Evolutionary conservation across 2,797 vertebrate species (phyloP).

Genomic region (Neosilurus mollespiculum): DNA sequence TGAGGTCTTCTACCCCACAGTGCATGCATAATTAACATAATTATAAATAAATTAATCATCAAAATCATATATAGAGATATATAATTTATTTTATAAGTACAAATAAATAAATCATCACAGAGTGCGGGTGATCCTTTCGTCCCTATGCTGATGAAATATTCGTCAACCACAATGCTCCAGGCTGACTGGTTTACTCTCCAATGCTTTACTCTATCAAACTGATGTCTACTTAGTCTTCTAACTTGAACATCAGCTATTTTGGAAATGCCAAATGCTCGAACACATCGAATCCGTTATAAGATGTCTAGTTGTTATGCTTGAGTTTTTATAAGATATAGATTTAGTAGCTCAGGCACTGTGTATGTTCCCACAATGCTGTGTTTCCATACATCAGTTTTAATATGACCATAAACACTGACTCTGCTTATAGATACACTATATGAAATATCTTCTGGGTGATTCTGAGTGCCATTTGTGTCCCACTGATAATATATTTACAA

Average conservation of each 20-base stretch:
- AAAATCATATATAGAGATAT: slow-evolving; percentile 57
- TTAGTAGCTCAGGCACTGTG: not conserved
- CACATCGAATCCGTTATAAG: not conserved
- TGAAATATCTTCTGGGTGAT: not conserved
- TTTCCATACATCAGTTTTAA: not conserved
- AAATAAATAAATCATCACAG: slow-evolving; percentile 58
- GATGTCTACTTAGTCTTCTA: not conserved
- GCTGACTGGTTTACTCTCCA: slow-evolving; percentile 28
- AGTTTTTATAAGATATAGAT: not conserved
- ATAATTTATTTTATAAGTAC: slow-evolving; percentile 55
- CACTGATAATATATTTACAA: not conserved
- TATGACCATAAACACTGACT: not conserved
- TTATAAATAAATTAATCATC: slow-evolving; percentile 55
- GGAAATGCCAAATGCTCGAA: not conserved
- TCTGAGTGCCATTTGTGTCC: not conserved
- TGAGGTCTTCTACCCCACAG: slow-evolving; percentile 57
- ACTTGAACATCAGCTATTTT: not conserved
- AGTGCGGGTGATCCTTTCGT: slow-evolving; percentile 31
- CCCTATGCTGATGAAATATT: slow-evolving; percentile 41
- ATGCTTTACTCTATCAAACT: slow-evolving; percentile 9
- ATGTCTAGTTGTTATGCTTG: not conserved
- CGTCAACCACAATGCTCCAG: slow-evolving; percentile 27
- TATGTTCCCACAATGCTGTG: not conserved
- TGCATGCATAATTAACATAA: slow-evolving; percentile 50
- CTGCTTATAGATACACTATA: too few species aligned